Evolutionary conservation across 2,113 vertebrate species (phyloP).

Genomic region (Pelodiscus sinensis): DNA sequence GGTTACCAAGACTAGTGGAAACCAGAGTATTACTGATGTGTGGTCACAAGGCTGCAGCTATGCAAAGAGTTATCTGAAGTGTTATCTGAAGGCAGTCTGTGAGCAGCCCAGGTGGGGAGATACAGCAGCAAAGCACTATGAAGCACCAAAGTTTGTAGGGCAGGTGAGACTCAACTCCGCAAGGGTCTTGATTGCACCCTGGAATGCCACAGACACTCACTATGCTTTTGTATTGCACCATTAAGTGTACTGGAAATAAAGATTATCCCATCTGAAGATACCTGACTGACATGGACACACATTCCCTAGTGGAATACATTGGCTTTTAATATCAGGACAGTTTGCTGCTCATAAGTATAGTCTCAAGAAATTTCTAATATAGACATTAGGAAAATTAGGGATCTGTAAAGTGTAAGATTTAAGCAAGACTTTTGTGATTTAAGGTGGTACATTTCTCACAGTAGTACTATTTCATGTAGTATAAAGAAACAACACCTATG

Average conservation of each 20-base stretch:
- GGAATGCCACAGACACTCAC: not conserved
- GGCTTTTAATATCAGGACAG: not conserved
- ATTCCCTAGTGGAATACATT: not conserved
- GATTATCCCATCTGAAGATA: not conserved
- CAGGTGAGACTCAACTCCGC: not conserved
- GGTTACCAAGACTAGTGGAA: not conserved
- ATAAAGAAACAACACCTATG: not conserved
- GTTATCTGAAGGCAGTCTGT: not conserved
- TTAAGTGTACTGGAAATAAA: not conserved
- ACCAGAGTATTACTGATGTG: not conserved
- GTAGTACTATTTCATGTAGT: not conserved
- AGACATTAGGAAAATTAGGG: not conserved
- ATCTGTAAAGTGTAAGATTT: not conserved
- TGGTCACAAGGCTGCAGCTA: not conserved
- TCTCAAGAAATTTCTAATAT: not conserved
- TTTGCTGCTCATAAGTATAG: not conserved
- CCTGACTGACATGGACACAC: not conserved
- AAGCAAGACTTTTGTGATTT: not conserved
- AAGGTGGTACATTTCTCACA: not conserved
- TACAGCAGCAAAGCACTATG: not conserved
- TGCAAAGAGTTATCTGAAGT: not conserved
- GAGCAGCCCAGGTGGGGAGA: not conserved
- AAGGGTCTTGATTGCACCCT: not conserved
- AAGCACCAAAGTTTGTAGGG: not conserved
- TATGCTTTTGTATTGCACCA: not conserved